Conservation (phyloP, 2,113 vertebrate species). For the Brachypodius melanocephalos region DNA sequence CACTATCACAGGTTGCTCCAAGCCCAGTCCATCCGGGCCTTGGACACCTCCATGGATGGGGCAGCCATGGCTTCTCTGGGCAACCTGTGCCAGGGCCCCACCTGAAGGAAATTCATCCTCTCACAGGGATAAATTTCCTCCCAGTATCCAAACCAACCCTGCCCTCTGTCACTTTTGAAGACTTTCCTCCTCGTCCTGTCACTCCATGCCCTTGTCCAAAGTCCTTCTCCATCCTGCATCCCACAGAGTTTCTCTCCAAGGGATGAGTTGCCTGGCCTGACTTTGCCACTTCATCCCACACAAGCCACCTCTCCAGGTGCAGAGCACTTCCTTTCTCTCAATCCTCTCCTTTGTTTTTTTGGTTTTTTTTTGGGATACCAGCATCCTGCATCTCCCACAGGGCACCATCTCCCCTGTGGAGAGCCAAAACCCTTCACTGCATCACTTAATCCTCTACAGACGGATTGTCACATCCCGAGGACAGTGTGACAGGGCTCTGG, state of each 20-base stretch:
- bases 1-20: not conserved
- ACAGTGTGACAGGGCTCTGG: not conserved
- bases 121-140: not conserved
- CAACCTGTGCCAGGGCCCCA: not conserved
- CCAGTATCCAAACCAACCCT: not conserved
- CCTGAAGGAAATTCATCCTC: no score
- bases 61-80: not conserved
- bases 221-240: not conserved
- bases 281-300: accelerated
- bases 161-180: not conserved
- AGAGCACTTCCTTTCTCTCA: not conserved
- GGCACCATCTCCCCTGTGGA: not conserved
- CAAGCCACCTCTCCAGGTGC: not conserved
- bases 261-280: accelerated
- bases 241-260: not conserved
- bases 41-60: not conserved
- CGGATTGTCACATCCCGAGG: accelerated
- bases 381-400: not conserved
- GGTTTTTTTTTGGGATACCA: not conserved
- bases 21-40: not conserved
- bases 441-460: accelerated
- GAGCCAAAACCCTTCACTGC: accelerated
- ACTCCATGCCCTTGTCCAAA: not conserved
- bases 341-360: not conserved
- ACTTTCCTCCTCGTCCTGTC: not conserved